Percentiles rank a stretch among this genome's conserved stretches.
phyloP scores from a whole-genome alignment of 64 coral and sea anemone genomes.

The Exaiptasia diaphana region DNA sequence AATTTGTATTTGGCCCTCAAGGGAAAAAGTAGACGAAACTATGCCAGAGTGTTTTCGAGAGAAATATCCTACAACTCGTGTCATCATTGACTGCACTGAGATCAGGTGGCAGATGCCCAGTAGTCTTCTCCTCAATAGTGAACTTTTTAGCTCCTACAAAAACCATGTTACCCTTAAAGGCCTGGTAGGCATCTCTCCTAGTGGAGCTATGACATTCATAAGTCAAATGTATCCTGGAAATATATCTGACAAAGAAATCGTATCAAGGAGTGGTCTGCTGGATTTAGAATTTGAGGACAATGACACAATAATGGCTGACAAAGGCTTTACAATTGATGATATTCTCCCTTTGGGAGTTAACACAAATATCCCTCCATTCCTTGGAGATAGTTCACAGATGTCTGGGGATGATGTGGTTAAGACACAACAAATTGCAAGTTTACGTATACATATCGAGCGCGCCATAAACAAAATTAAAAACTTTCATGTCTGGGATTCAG shows the following conservation, averaged over 20 bases:
- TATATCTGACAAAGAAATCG: slow-evolving; percentile 32
- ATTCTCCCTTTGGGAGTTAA: slow-evolving; percentile 8
- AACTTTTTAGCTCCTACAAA: slow-evolving; percentile 19
- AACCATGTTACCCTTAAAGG: slow-evolving; percentile 4
- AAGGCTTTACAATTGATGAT: slow-evolving; percentile 33
- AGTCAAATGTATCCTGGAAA: background rate
- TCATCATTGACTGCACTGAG: slow-evolving; percentile 41
- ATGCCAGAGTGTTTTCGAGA: slow-evolving; percentile 41
- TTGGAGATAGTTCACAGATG: background rate
- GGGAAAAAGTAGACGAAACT: background rate
- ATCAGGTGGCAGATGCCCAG: slow-evolving; percentile 42
- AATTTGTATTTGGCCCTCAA: slow-evolving; percentile 33
- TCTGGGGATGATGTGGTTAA: background rate
- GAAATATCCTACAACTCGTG: background rate
- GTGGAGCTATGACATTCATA: slow-evolving; percentile 11
- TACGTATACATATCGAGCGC: slow-evolving; percentile 38
- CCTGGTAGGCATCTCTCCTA: slow-evolving; percentile 23
- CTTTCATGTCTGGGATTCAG: slow-evolving; percentile 24
- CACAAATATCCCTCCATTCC: slow-evolving; percentile 16
- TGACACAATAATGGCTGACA: slow-evolving; percentile 8
- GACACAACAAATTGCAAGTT: slow-evolving; percentile 44
- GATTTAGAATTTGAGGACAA: background rate
- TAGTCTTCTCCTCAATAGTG: slow-evolving; percentile 19
- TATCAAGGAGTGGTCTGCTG: slow-evolving; percentile 23
- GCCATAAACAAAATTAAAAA: no score